A percentile compares a stretch with the other conserved stretches of the same genome.
phyloP scores from a whole-genome alignment of 2,113 vertebrate species.

The Etia nguti region DNA sequence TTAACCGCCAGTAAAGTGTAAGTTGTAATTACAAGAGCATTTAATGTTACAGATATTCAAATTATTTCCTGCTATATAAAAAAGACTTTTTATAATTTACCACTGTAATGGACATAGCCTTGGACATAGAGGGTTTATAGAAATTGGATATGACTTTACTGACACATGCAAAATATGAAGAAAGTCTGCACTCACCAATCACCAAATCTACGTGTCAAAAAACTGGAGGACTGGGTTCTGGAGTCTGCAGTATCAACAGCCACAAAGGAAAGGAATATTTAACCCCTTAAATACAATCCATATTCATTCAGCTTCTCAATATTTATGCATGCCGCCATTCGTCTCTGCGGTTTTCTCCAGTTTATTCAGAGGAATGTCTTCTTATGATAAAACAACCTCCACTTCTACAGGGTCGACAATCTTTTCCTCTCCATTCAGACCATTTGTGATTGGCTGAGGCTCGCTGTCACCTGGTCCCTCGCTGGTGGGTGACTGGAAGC shows the following conservation, averaged over 20 bases:
- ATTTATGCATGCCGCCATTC: not conserved
- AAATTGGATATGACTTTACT: not conserved
- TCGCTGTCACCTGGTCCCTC: slow-evolving; percentile 14
- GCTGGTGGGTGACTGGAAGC: slow-evolving; percentile 43
- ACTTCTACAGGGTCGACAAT: slow-evolving; percentile 29
- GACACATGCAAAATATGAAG: not conserved
- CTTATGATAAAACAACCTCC: slow-evolving; percentile 31
- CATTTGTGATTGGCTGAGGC: slow-evolving; percentile 1
- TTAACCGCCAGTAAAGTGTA: not conserved
- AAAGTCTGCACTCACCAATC: not conserved
- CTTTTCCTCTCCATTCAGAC: slow-evolving; percentile 19
- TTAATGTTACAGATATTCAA: not conserved
- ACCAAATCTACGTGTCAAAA: not conserved
- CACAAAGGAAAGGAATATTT: not conserved
- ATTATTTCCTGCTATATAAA: not conserved
- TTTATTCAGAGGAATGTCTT: not conserved
- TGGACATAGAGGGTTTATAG: not conserved
- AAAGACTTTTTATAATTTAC: not conserved
- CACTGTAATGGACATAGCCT: not conserved
- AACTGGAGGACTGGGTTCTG: not conserved
- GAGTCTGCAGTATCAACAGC: not conserved
- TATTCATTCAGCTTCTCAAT: not conserved
- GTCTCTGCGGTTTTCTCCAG: slow-evolving; percentile 24
- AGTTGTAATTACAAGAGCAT: not conserved
- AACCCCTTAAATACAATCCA: not conserved